Evolutionary conservation across 2,888 invertebrate genomes (phyloP).

Genomic region (Ophion slaviceki): DNA sequence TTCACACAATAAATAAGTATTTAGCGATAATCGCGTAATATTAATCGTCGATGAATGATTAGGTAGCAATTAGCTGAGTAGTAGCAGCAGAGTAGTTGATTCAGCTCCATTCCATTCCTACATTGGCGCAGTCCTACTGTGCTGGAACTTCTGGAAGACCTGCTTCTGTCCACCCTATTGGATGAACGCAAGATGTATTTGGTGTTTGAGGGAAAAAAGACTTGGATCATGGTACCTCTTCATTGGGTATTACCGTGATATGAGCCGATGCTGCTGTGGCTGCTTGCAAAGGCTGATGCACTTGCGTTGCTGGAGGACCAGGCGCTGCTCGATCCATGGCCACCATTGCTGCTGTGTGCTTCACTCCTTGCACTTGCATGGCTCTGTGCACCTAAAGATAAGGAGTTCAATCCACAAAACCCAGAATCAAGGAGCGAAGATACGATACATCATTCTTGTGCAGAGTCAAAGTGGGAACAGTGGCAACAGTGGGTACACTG

Average conservation of each 20-base stretch:
- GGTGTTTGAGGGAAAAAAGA: background rate
- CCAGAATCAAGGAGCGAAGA: background rate
- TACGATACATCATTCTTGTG: background rate
- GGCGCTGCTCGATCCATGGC: constrained; percentile 31
- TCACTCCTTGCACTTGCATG: constrained; percentile 56
- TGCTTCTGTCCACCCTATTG: constrained; percentile 16
- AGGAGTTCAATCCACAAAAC: background rate
- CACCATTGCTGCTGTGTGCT: constrained; percentile 25
- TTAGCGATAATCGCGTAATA: constrained; percentile 7
- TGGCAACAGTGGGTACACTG: too few species aligned
- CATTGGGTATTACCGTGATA: constrained; percentile 19
- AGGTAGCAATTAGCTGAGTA: constrained; percentile 8
- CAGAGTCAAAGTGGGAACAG: too few species aligned
- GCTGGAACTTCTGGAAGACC: constrained; percentile 28
- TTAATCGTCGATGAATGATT: constrained; percentile 8
- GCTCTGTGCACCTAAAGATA: constrained; percentile 4
- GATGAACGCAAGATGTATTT: background rate
- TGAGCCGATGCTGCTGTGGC: constrained; percentile 42
- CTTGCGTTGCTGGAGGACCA: constrained; percentile 57
- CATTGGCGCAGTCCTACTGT: background rate
- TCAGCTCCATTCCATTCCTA: background rate
- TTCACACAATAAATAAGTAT: constrained; percentile 19
- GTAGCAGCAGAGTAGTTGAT: background rate
- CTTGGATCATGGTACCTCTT: background rate
- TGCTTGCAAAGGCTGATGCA: constrained; percentile 57